Percentiles rank a stretch among this genome's conserved stretches.
phyloP scores from a whole-genome alignment of 1,140 invertebrate genomes.

The Aphidius gifuensis region DNA sequence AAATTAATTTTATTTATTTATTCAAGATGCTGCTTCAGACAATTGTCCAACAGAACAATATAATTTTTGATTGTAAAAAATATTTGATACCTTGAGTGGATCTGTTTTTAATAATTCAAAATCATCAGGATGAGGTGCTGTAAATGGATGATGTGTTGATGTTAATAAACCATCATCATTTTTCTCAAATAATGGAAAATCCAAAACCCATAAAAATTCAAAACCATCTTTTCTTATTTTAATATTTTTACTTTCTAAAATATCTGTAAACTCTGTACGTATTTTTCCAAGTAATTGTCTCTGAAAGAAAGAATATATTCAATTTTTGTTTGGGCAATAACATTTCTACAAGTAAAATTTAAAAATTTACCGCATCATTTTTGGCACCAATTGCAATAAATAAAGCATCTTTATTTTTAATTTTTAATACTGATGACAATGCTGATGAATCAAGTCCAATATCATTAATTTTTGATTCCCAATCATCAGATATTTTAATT shows the following conservation, averaged over 20 bases:
- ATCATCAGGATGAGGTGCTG: conserved; percentile 78
- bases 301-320: conserved; percentile 42
- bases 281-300: conserved; percentile 69
- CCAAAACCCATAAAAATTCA: conserved; percentile 85
- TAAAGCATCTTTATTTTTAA: conserved; percentile 50
- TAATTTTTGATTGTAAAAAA: no score
- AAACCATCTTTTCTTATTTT: conserved; percentile 49
- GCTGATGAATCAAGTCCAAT: conserved; percentile 43
- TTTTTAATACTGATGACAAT: conserved; percentile 36
- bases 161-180: conserved; percentile 63
- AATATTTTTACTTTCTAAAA: conserved; percentile 59
- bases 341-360: not conserved
- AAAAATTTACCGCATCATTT: conserved; percentile 50
- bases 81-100: conserved; percentile 64
- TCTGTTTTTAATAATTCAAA: conserved; percentile 65
- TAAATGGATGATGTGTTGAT: conserved; percentile 96
- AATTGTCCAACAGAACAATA: no score
- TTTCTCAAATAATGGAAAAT: conserved; percentile 90
- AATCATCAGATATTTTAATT: conserved; percentile 45
- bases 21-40: no score
- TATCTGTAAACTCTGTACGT: conserved; percentile 61
- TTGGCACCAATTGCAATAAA: conserved; percentile 54
- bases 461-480: conserved; percentile 43
- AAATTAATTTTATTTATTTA: conserved; percentile 11
- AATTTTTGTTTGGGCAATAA: conserved; percentile 4